A percentile compares a stretch with the other conserved stretches of the same genome.
Conservation (phyloP, 1,140 invertebrate genomes). For the Stegodyphus mimosarum region DNA sequence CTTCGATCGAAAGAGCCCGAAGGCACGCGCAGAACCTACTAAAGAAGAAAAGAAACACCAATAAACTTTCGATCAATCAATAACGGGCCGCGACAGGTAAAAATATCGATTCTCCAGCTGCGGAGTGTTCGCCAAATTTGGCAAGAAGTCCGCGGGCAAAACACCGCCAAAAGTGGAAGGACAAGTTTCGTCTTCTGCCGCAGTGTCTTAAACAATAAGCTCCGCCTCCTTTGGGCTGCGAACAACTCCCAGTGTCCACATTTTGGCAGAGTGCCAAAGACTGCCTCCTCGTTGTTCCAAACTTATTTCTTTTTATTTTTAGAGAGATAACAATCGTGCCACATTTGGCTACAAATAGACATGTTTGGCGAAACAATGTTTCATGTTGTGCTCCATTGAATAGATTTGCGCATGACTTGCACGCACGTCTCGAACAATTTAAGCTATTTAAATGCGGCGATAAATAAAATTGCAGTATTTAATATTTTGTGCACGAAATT, state of each 20-base stretch:
- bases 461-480: too few relatives aligned
- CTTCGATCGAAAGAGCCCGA: constrained; percentile 31
- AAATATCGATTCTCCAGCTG: constrained; percentile 32
- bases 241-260: not conserved
- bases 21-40: constrained; percentile 1
- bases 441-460: too few relatives aligned
- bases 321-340: constrained; percentile 26
- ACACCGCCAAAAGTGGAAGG: too few relatives aligned
- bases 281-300: constrained; percentile 19
- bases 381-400: too few relatives aligned
- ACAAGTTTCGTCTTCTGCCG: not conserved
- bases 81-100: constrained; percentile 44
- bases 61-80: constrained; percentile 56
- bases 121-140: too few relatives aligned
- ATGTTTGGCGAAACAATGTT: not conserved
- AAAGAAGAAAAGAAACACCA: constrained; percentile 6
- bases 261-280: constrained; percentile 51
- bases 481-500: too few relatives aligned
- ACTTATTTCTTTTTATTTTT: constrained; percentile 5
- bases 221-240: constrained; percentile 26
- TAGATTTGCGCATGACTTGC: too few relatives aligned
- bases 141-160: too few relatives aligned
- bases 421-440: too few relatives aligned
- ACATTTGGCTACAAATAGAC: constrained; percentile 49
- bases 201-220: constrained; percentile 44